Percentiles rank a stretch among this genome's conserved stretches.
Conservation (phyloP, 2,113 vertebrate species). For the Notothenia coriiceps region DNA sequence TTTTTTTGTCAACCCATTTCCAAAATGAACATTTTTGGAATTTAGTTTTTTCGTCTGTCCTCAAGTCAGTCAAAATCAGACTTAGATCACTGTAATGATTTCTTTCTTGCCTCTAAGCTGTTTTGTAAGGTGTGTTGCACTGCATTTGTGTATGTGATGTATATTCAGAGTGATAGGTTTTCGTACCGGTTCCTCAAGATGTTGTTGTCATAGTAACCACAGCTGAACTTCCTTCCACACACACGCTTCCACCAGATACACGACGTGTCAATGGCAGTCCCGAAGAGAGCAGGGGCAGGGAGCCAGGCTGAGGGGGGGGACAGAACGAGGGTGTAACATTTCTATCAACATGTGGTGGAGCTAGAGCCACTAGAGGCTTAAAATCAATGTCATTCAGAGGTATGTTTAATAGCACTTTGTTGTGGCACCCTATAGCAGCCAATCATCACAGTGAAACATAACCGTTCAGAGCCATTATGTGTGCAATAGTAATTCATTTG, state of each 20-base stretch:
- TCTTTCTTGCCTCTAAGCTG: no score
- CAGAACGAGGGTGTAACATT: background rate
- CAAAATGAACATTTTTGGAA: no score
- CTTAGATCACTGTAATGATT: no score
- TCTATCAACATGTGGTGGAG: background rate
- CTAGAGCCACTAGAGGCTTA: conserved; percentile 39
- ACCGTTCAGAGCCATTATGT: background rate
- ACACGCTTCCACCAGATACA: conserved; percentile 90
- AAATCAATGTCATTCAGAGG: background rate
- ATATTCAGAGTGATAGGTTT: background rate
- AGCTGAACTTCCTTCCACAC: conserved; percentile 86
- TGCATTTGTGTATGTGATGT: background rate
- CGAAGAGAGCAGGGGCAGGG: conserved; percentile 91
- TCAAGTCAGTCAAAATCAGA: no score
- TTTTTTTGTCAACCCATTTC: no score
- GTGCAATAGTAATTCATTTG: background rate
- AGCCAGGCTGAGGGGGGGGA: conserved; percentile 89
- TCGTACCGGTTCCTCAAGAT: conserved; percentile 90
- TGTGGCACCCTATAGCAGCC: background rate
- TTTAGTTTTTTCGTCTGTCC: no score
- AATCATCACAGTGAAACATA: background rate
- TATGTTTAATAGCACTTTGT: background rate
- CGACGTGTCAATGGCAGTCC: conserved; percentile 91
- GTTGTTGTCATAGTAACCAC: conserved; percentile 93
- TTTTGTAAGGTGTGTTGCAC: no score